These are phyloP conservation scores for Phrynocephalus forsythii DNA, from an alignment of 2,797 vertebrate species.

Conservation along the genomic window DNA sequence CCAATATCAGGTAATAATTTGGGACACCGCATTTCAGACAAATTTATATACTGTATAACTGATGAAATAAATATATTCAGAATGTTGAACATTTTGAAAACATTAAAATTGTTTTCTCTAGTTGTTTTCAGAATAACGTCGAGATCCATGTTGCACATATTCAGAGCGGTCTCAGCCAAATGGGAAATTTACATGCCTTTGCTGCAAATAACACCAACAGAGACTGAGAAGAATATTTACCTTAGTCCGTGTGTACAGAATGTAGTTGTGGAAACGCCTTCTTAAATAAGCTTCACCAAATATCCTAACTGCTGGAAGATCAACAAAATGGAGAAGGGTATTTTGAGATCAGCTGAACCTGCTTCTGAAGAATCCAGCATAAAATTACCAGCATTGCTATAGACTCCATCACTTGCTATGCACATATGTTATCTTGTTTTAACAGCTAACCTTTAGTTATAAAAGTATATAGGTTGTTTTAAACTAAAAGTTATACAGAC, in stretches of 20 bases:
- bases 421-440: conserved; percentile 74
- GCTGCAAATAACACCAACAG: conserved; percentile 97
- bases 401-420: conserved; percentile 73
- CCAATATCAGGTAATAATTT: conserved; percentile 92
- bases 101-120: conserved; percentile 60
- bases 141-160: conserved; percentile 99
- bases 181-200: conserved; percentile 98
- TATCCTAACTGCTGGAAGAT: conserved; percentile 72
- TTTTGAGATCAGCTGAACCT: conserved; percentile 61
- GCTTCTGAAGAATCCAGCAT: conserved; percentile 68
- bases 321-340: conserved; percentile 62
- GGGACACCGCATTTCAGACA: background rate
- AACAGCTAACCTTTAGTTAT: conserved; percentile 73
- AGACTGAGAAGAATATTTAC: conserved; percentile 81
- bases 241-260: conserved; percentile 52
- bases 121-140: conserved; percentile 99
- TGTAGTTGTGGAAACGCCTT: conserved; percentile 67
- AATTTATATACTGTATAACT: conserved; percentile 30
- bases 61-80: background rate
- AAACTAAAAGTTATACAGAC: conserved; percentile 65
- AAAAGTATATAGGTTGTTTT: conserved; percentile 71
- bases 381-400: conserved; percentile 76
- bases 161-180: conserved; percentile 98
- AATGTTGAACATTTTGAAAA: background rate
- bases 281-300: conserved; percentile 75